Percentiles rank a stretch among this genome's conserved stretches.
These are phyloP conservation scores for Vombatus ursinus DNA, from an alignment of 2,113 vertebrate species.

Conservation along the genomic window DNA sequence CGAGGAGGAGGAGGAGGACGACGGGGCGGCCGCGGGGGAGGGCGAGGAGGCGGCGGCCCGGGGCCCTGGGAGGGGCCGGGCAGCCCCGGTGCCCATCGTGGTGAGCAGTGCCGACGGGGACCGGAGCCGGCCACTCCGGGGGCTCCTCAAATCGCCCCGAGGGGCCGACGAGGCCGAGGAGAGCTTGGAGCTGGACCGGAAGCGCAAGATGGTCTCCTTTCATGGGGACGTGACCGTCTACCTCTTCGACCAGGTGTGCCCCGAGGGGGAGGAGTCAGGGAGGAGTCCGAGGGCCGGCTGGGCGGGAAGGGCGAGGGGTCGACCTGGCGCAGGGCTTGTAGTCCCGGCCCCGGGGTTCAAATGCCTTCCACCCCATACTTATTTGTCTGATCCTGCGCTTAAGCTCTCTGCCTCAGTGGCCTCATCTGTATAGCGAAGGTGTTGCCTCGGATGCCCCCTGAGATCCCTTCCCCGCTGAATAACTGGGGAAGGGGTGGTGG, in stretches of 20 bases:
- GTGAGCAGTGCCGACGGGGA: slow-evolving; percentile 89
- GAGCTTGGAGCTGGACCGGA: slow-evolving; percentile 86
- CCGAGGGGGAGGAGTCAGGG: too few species aligned
- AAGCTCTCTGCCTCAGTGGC: not conserved
- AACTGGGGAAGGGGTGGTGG: slow-evolving; percentile 84
- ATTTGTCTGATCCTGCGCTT: too few species aligned
- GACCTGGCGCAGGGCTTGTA: slow-evolving; percentile 65
- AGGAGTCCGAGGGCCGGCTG: too few species aligned
- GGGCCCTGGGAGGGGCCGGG: slow-evolving; percentile 72
- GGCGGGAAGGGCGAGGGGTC: not conserved
- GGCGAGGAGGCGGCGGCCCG: slow-evolving; percentile 72
- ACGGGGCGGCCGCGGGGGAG: slow-evolving; percentile 88
- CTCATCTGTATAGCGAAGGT: slow-evolving; percentile 51
- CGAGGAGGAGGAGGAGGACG: slow-evolving; percentile 89
- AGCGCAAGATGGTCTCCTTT: slow-evolving; percentile 89
- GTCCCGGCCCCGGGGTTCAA: slow-evolving; percentile 80
- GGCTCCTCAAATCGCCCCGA: slow-evolving; percentile 93
- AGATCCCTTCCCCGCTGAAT: too few species aligned
- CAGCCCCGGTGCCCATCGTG: slow-evolving; percentile 88
- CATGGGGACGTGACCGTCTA: slow-evolving; percentile 94
- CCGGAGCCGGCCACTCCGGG: slow-evolving; percentile 90
- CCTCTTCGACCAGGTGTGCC: slow-evolving; percentile 92
- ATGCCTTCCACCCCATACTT: too few species aligned
- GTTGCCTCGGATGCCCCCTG: slow-evolving; percentile 65
- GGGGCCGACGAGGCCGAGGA: slow-evolving; percentile 88